Conservation (phyloP, 2,888 invertebrate genomes). For the Aporophyla nigra region DNA sequence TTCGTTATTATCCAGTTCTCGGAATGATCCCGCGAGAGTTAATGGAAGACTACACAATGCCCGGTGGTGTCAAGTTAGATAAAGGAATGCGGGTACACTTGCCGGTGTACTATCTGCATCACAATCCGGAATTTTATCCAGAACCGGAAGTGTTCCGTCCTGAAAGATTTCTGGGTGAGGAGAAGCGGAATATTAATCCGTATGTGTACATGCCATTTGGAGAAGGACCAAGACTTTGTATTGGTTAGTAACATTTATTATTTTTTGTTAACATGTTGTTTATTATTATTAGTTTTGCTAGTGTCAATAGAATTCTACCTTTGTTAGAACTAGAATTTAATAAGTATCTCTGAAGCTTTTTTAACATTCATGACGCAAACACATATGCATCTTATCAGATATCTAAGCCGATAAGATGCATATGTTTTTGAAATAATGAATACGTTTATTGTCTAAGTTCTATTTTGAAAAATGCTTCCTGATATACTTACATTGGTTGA, state of each 20-base stretch:
- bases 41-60: conserved; percentile 73
- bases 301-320: no score
- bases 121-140: conserved; percentile 70
- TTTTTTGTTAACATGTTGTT: neutral
- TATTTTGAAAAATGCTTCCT: no score
- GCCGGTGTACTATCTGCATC: conserved; percentile 72
- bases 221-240: conserved; percentile 74
- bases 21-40: conserved; percentile 71
- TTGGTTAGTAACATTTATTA: conserved; percentile 67
- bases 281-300: neutral
- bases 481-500: no score
- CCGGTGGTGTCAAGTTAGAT: conserved; percentile 69
- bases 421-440: no score
- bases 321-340: neutral
- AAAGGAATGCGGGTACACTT: conserved; percentile 73
- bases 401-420: no score
- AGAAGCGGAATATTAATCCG: conserved; percentile 68
- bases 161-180: conserved; percentile 73
- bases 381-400: no score
- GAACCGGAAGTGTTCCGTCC: conserved; percentile 74
- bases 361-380: no score
- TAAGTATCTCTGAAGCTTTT: no score
- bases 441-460: no score
- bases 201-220: conserved; percentile 75
- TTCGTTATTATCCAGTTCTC: conserved; percentile 73